Base-by-base conservation (phyloP, 2,888 invertebrate species). In the Tetranychus truncatus region DNA sequence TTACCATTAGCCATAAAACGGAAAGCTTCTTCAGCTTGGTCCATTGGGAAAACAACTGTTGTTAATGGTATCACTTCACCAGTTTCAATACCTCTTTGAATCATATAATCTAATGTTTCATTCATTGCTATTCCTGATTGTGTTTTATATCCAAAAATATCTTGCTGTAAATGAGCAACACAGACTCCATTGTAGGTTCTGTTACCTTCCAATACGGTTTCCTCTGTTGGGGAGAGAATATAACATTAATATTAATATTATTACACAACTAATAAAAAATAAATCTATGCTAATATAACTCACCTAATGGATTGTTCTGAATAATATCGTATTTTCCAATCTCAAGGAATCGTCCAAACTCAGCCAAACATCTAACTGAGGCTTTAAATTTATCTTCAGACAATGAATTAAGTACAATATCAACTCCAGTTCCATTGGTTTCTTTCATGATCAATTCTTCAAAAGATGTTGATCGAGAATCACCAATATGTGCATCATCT, bases 1-100 rank as follows among this genome's bases (percentile, higher is more conserved):
- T 92, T 93, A 77, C 97, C 97, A 15, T 92, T 90, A 18, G 95
- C 95, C 94, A 97, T 96, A 84, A 87, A 94, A 78, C 86, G 81
- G 87, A 95, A 96, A 2, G 95, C 94, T 81, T 91, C 89, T 83
- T 97, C 96, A 44, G 92, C 88, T 84, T 96, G 91, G 80, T 88
- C 87, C 81, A 90, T 90, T 46, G 87, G 86, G 83, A 91, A 99
- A 5, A 93, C 89, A 7, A 92, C 91, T 72, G 88, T 87, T 20
- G 91, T 91, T 75, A 99, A 85, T 34, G 97, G 97, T 66, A 87
- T 86, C n/a, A 99, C 95, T 72, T 92, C 92, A 11, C 96, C 96
- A 78, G 82, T 87, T 77, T 87, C 86, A 80, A 99, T 91, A 78
- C 96, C 97, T 78, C 91, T 89, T 46, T 85, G 9, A 15, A 73